Percentiles rank a stretch among this genome's conserved stretches.
These are phyloP conservation scores for Tragelaphus scriptus DNA, from an alignment of 2,113 vertebrate species.

Conservation along the genomic window DNA sequence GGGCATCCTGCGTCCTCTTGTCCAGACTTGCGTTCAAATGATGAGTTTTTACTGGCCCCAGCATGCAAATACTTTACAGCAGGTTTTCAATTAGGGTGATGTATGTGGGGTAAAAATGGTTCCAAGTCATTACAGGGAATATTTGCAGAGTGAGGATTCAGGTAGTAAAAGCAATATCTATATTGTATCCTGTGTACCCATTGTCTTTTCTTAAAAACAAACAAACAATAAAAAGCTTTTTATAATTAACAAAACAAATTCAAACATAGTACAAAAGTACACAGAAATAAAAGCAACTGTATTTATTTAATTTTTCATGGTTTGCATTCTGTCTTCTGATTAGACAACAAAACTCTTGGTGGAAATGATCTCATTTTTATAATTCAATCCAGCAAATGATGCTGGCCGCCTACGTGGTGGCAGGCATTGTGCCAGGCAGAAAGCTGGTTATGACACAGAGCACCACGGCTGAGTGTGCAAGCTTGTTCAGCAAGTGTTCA, in stretches of 20 bases:
- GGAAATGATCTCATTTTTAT: conserved; percentile 51
- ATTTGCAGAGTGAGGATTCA: not conserved
- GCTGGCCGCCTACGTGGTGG: not conserved
- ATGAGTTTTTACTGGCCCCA: not conserved
- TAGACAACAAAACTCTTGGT: not conserved
- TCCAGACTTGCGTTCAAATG: conserved; percentile 24
- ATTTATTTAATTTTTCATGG: not conserved
- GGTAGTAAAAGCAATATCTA: not conserved
- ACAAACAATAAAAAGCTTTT: not conserved
- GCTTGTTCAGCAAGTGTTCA: not conserved
- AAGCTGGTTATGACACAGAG: not conserved
- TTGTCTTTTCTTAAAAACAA: not conserved
- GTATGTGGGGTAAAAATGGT: not conserved
- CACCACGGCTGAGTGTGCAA: not conserved
- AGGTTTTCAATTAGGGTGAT: not conserved
- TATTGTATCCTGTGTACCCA: not conserved
- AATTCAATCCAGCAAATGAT: not conserved
- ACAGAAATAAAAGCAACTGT: not conserved
- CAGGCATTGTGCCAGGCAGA: not conserved
- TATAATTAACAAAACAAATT: not conserved
- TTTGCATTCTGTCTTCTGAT: not conserved
- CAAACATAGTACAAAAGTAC: not conserved
- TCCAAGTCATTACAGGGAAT: not conserved
- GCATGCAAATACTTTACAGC: not conserved
- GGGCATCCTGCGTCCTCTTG: not conserved